Base-by-base conservation (phyloP, 1,140 invertebrate genomes). In the Drosophila melanogaster region DNA sequence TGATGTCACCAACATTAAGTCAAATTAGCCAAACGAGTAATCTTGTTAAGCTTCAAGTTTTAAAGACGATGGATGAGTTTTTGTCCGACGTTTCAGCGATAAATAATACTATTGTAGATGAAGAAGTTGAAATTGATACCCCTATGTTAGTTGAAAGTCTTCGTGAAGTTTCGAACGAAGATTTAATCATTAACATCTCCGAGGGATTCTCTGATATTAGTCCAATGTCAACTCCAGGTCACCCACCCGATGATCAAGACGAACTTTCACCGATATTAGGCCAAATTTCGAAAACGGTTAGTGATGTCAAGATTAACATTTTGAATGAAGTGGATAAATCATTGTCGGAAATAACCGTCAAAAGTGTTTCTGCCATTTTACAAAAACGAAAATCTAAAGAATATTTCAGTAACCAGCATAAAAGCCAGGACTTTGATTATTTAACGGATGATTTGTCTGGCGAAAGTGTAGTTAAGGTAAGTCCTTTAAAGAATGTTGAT, bases 241-340 rank as follows among this genome's bases (percentile, higher is more conserved):
- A 33, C 7, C 6, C 3, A 15, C 37, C 14, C 37, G 47, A 4
- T 11, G 47, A 49, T 0, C 7, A 35, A 8, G 19, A 38, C 11
- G 17, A 50, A n/a, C 46, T 22, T 11, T 38, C 51, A 11, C 35
- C 51, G n/a, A 38, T 54, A 14, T 2, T n/a, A n/a, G 22, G 17
- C 38, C 17, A 22, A 38, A 22, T 54, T 38, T 2, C 3, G 5
- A 8, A 14, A 22, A 38, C 33, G 1, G 51, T 38, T 8, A 38
- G 19, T 38, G 8, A 54, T 14, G 19, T 54, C 7, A 24, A 38
- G 19, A 8, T 50, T 1, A 50, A 50, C 4, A 15, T 50, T 50
- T 50, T 50, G 15, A 50, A 17, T n/a, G 47, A 50, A 50, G 47
- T 50, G n/a, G 35, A 24, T 12, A 35, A 54, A 7, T 37, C 14